These are phyloP conservation scores for Anthoscopus minutus DNA, from an alignment of 2,113 vertebrate species.

Conservation along the genomic window DNA sequence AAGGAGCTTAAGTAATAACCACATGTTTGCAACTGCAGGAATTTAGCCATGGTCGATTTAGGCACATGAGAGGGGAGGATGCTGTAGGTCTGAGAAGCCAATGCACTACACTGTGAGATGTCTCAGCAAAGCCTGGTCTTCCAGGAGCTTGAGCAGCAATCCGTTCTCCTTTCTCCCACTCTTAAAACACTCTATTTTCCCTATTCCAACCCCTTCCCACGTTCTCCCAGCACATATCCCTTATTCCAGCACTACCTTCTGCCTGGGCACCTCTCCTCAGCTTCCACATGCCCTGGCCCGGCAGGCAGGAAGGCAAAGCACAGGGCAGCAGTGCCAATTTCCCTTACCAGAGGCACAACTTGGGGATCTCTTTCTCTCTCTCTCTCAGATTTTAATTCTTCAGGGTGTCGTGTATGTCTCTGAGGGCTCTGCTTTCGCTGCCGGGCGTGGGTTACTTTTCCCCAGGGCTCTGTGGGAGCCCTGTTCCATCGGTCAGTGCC, in stretches of 20 bases:
- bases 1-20: not conserved
- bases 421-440: not conserved
- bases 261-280: not conserved
- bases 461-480: not conserved
- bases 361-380: not conserved
- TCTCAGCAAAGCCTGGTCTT: fast-evolving
- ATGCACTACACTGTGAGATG: fast-evolving
- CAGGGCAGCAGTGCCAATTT: fast-evolving
- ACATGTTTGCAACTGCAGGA: not conserved
- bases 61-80: not conserved
- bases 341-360: fast-evolving
- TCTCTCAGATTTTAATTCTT: not conserved
- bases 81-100: not conserved
- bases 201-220: fast-evolving
- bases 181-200: not conserved
- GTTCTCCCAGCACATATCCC: not conserved
- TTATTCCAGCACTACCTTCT: not conserved
- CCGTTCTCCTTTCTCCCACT: not conserved
- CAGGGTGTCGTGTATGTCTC: not conserved
- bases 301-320: not conserved
- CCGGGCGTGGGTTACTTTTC: not conserved
- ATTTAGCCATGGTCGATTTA: not conserved
- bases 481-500: fast-evolving
- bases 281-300: fast-evolving
- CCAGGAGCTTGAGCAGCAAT: not conserved